Evolutionary conservation across 1,140 invertebrate species (phyloP), one percentile per base, ranked within the genome.

Genomic region (Zaprionus gabonicus): DNA sequence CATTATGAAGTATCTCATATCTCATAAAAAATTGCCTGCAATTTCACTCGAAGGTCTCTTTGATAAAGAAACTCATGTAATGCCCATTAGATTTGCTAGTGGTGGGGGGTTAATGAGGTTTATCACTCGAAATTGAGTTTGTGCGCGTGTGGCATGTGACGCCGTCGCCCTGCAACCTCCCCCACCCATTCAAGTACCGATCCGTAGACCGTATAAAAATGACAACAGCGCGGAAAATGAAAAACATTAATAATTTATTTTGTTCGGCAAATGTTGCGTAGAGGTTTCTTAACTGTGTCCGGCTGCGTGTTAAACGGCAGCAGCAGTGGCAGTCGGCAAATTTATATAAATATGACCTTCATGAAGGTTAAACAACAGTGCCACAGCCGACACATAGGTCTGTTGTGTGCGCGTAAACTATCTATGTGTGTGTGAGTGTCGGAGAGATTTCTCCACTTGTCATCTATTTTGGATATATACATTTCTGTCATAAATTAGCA

Each of bases 341-440:
- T 74, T 69, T 71, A 73, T 65, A 92, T 91, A 82, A 79, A 91
- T 82, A 73, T 81, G 86, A 92, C 91, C 91, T 92, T 91, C 75
- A 28, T 82, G 81, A 88, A 92, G 91, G 91, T 92, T 79, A 90
- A 76, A 70, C 66, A 75, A 74, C 68, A 34, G 31, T 17, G n/a
- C 41, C 41, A 46, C 31, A 34, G 80, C 57, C 74, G 76, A 57
- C 71, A 78, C 70, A 83, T 71, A 76, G 63, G 68, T 71, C 60
- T 59, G 46, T 59, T 59, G 46, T 59, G 65, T 69, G 46, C 59
- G 57, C 58, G 28, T 58, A 62, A 70, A 71, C 59, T 67, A 27
- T 70, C 56, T 65, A 28, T 59, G 41, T 49, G 69, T 59, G 55
- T 80, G 57, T 78, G 62, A 80, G 70, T 78, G 41, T 59, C 66